phyloP scores from a whole-genome alignment of 1,140 invertebrate species.

The Cotesia glomerata region DNA sequence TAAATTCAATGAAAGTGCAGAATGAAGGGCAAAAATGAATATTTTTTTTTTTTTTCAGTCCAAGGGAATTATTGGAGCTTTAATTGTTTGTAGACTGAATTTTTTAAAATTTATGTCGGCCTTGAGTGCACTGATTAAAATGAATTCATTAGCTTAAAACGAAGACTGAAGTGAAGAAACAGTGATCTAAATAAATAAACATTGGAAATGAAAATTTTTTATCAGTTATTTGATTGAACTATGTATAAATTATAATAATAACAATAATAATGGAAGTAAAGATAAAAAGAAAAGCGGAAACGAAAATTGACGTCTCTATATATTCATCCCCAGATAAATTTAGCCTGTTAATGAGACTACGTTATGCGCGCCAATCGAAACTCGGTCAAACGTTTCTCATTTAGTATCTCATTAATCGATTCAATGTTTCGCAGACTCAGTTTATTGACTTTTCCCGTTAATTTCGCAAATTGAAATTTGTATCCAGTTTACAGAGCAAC shows the following conservation, averaged over 20 bases:
- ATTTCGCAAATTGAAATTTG: slow-evolving; percentile 26
- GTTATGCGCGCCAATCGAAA: not conserved
- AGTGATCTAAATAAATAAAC: no score
- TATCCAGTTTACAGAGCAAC: slow-evolving; percentile 13
- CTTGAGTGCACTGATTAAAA: no score
- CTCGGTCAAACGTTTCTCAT: slow-evolving; percentile 18
- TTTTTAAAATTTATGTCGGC: no score
- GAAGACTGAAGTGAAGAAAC: no score
- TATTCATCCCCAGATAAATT: not conserved
- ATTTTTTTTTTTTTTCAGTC: no score
- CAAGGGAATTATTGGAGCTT: no score
- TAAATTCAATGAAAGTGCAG: no score
- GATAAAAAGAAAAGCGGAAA: not conserved
- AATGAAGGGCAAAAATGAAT: no score
- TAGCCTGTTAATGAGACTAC: not conserved
- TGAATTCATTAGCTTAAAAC: no score
- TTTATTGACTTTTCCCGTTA: slow-evolving; percentile 26
- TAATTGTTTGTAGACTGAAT: no score
- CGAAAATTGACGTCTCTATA: not conserved
- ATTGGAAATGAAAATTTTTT: not conserved
- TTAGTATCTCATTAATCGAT: slow-evolving; percentile 30
- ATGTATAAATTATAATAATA: not conserved
- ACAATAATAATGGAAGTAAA: not conserved
- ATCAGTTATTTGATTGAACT: no score
- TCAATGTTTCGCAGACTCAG: slow-evolving; percentile 1